phyloP scores from a whole-genome alignment of 2,888 invertebrate species.

The Drosophila barbarae region DNA sequence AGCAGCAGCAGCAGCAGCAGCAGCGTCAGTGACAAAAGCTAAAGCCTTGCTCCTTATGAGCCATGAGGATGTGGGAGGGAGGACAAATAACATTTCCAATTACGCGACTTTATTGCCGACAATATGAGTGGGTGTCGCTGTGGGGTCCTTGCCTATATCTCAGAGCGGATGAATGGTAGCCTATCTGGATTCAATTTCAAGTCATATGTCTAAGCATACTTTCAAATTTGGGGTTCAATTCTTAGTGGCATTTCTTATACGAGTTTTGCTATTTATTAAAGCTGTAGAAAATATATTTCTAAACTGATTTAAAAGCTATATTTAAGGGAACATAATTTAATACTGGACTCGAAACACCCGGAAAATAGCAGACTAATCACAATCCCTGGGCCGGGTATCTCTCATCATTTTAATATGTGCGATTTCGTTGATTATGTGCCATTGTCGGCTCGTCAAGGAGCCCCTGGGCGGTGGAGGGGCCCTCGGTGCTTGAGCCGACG shows the following conservation, averaged over 20 bases:
- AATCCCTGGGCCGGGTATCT: constrained; percentile 3
- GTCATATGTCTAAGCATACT: not conserved
- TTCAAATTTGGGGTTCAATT: too few species aligned
- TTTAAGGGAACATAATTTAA: not conserved
- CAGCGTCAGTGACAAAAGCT: constrained; percentile 20
- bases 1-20: not conserved
- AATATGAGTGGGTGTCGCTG: constrained; percentile 21
- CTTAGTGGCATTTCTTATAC: not conserved
- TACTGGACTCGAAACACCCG: not conserved
- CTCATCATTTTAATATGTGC: constrained; percentile 46
- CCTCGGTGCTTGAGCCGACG: constrained; percentile 9
- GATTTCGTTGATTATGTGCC: constrained; percentile 51
- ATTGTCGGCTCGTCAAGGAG: constrained; percentile 48
- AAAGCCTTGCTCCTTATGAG: constrained; percentile 12
- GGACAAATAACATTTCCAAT: constrained; percentile 33
- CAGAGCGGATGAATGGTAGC: not conserved
- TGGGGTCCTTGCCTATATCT: not conserved
- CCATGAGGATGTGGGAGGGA: not conserved
- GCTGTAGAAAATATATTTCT: not conserved
- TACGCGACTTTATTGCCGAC: constrained; percentile 39
- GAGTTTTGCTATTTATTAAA: not conserved
- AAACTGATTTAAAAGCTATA: not conserved
- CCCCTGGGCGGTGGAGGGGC: not conserved
- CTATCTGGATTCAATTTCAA: constrained; percentile 4
- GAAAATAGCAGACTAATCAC: not conserved